Conservation (phyloP, 1,140 invertebrate species). For the Neodiprion pinetum region DNA sequence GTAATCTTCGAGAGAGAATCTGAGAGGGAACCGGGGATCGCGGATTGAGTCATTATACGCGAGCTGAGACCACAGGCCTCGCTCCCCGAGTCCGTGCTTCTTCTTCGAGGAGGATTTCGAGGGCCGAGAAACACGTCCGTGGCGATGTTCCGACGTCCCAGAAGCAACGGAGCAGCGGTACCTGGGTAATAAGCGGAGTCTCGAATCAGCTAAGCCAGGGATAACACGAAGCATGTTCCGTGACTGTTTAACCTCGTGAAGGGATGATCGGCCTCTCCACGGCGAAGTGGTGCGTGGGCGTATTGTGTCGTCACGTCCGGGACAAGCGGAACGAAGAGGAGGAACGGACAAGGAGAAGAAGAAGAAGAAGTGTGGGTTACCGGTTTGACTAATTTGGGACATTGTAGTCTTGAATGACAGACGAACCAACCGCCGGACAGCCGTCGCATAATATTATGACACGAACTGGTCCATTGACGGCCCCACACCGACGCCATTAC, state of each 20-base stretch:
- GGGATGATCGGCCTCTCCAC: too few species aligned
- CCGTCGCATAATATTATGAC: conserved; percentile 41
- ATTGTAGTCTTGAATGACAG: conserved; percentile 10
- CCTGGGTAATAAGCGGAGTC: neutral
- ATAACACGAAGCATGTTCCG: neutral
- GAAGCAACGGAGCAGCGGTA: neutral
- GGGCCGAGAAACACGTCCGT: neutral
- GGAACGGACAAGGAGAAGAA: neutral
- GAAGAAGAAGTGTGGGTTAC: neutral
- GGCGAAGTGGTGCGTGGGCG: neutral
- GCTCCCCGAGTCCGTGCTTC: conserved; percentile 37
- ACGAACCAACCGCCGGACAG: conserved; percentile 38
- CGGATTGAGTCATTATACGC: conserved; percentile 64
- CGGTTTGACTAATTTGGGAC: conserved; percentile 15
- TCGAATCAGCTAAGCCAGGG: neutral
- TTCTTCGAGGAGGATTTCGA: neutral
- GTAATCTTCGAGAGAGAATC: conserved; percentile 12
- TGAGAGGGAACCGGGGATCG: conserved; percentile 47
- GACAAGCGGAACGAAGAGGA: neutral
- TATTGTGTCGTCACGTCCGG: conserved; percentile 2
- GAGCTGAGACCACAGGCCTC: conserved; percentile 59
- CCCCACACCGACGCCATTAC: conserved; percentile 5
- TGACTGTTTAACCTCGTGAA: neutral
- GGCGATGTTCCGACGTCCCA: neutral
- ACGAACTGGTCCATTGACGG: conserved; percentile 14